Conservation (phyloP, 2,113 vertebrate genomes). For the Pyrgilauda ruficollis region DNA sequence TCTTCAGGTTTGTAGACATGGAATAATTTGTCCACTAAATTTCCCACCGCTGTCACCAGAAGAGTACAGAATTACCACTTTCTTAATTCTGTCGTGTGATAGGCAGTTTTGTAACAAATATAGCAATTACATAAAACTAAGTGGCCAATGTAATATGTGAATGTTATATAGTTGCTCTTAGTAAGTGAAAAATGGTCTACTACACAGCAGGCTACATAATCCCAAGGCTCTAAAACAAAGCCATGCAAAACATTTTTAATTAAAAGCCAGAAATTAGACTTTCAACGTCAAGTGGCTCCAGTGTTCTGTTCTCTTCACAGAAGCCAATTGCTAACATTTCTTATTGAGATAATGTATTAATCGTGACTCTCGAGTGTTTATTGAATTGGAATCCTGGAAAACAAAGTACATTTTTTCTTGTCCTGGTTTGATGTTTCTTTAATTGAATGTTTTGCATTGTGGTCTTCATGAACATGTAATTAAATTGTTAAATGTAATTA, state of each 20-base stretch:
- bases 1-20: neutral
- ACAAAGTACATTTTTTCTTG: neutral
- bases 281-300: neutral
- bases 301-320: neutral
- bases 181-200: neutral
- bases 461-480: neutral
- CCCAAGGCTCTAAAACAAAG: neutral
- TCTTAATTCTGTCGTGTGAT: neutral
- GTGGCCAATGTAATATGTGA: neutral
- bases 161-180: neutral
- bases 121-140: neutral
- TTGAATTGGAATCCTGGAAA: neutral
- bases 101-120: neutral
- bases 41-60: neutral
- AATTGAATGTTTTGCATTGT: neutral
- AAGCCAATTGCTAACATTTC: neutral
- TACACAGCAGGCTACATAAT: neutral
- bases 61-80: neutral
- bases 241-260: neutral
- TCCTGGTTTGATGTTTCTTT: neutral
- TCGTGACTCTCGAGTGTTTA: neutral
- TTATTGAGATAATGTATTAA: neutral
- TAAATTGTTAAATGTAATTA: neutral
- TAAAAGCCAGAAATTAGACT: neutral
- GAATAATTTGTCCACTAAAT: neutral